Evolutionary conservation across 2,113 vertebrate genomes (phyloP), one percentile per base, ranked within the genome.

Genomic region (Chamaetylas fuelleborni): DNA sequence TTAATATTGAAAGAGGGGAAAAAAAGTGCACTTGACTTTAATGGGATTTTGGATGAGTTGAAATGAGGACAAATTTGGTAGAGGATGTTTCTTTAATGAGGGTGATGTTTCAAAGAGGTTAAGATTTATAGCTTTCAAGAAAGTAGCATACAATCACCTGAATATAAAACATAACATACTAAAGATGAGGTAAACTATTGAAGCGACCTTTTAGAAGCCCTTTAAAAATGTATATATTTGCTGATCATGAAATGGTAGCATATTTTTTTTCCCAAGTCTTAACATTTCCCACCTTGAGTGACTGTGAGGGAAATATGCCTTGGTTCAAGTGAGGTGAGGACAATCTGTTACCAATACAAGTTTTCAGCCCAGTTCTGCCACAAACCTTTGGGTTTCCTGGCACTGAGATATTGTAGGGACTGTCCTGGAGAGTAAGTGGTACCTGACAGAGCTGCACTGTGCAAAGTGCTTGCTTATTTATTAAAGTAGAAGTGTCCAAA

Each of bases 21-120:
- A 31, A 43, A 29, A 33, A 69, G 17, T 36, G 31, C 45, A 50
- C n/a, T 92, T 94, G 83, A 94, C 18, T 86, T 93, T 74, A 92
- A 71, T 94, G 43, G 69, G 60, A 92, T 96, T 95, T 95, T 80
- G 64, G 40, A 84, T 92, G 76, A 90, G 60, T 96, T 48, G 86
- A 95, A 96, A 76, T 84, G 48, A 95, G 89, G 73, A 86, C 69
- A 74, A 86, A 92, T 95, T 81, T 83, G 57, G 36, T 79, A 78
- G 71, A 90, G 69, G 3, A 1, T 34, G 11, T 91, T 87, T 96
- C 92, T 93, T 96, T 58, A 83, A 74, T 77, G 36, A 88, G 36
- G 31, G 16, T 93, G 92, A 72, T 74, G n/a, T 92, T 94, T 96
- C 82, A 74, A 93, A 88, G 67, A 83, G 82, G 43, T 92, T 88